Conservation (phyloP, 92 coral and sea anemone genomes). For the Scolanthus callimorphus region DNA sequence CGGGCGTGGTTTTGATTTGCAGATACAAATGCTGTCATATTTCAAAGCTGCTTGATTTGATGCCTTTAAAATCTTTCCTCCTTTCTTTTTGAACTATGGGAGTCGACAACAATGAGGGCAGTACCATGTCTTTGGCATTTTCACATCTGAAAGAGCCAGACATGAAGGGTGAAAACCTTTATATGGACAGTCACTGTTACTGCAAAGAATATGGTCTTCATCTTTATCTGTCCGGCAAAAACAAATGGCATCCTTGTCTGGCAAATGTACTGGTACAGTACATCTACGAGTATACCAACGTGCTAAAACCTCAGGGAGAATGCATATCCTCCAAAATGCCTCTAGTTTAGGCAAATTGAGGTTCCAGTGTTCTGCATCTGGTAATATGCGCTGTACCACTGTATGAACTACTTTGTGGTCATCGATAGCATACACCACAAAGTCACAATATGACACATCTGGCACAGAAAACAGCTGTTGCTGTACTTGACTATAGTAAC, state of each 20-base stretch:
- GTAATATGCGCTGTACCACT: slow-evolving; percentile 8
- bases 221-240: slow-evolving; percentile 16
- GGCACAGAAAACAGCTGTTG: slow-evolving; percentile 50
- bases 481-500: slow-evolving; percentile 55
- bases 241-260: slow-evolving; percentile 20
- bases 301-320: slow-evolving; percentile 34
- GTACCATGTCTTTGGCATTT: slow-evolving; percentile 35
- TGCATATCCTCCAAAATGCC: slow-evolving; percentile 42
- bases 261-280: slow-evolving; percentile 17
- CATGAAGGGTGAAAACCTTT: slow-evolving; percentile 29
- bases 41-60: slow-evolving; percentile 2
- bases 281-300: slow-evolving; percentile 38
- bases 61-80: not conserved
- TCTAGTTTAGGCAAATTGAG: slow-evolving; percentile 26
- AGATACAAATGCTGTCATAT: slow-evolving; percentile 14
- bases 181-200: slow-evolving; percentile 21
- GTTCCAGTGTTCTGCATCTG: slow-evolving; percentile 41
- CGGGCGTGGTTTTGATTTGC: slow-evolving; percentile 28
- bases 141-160: slow-evolving; percentile 14
- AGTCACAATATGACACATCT: slow-evolving; percentile 38
- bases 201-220: slow-evolving; percentile 15
- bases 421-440: slow-evolving; percentile 41
- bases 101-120: slow-evolving; percentile 40
- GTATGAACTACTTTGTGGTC: slow-evolving; percentile 8
- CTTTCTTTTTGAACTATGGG: slow-evolving; percentile 19